These are phyloP conservation scores for Euleptes europaea DNA, from an alignment of 2,113 vertebrate species.

Conservation along the genomic window DNA sequence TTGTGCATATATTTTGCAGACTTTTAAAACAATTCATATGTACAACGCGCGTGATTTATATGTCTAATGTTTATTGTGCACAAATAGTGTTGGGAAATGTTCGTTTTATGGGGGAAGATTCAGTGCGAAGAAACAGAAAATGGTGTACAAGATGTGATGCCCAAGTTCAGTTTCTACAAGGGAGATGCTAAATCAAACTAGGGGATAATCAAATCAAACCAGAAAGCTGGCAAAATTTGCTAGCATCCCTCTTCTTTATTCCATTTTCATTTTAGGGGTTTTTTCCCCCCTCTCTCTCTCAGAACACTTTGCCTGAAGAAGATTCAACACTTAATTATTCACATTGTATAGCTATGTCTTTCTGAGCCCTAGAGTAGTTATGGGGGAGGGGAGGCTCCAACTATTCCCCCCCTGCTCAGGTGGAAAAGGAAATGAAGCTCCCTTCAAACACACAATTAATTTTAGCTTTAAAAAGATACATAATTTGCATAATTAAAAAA, in stretches of 20 bases:
- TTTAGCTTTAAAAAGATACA: slow-evolving; percentile 71
- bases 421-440: slow-evolving; percentile 25
- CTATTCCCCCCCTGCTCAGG: neutral
- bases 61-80: too few species aligned
- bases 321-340: neutral
- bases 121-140: too few species aligned
- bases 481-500: slow-evolving; percentile 74
- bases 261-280: neutral
- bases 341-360: neutral
- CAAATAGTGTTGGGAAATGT: too few species aligned
- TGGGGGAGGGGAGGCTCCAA: slow-evolving; percentile 17
- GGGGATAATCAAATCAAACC: too few species aligned
- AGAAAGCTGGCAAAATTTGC: too few species aligned
- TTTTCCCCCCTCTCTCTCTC: neutral
- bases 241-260: neutral
- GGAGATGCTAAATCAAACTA: too few species aligned
- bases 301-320: neutral
- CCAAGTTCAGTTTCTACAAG: too few species aligned
- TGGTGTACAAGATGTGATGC: too few species aligned
- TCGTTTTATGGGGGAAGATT: too few species aligned
- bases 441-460: slow-evolving; percentile 67
- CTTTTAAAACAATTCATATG: too few species aligned
- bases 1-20: too few species aligned
- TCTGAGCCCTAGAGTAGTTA: neutral
- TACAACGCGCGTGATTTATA: too few species aligned